Percentiles rank a stretch among this genome's conserved stretches.
These are phyloP conservation scores for Archilochus colubris DNA, from an alignment of 2,113 vertebrate genomes.

Conservation along the genomic window DNA sequence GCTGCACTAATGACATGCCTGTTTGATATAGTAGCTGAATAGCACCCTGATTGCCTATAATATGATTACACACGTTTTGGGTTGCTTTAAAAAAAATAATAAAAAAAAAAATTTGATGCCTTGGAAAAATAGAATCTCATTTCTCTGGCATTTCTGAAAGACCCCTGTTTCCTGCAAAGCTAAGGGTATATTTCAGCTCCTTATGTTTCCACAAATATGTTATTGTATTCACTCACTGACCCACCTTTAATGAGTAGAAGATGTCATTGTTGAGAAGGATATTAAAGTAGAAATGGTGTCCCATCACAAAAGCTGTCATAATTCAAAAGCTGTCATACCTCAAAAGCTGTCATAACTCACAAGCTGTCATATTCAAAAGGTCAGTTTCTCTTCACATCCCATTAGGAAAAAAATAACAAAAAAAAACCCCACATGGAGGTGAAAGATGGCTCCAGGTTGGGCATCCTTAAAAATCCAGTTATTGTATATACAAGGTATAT, in stretches of 20 bases:
- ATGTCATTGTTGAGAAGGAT: background rate
- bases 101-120: background rate
- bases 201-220: background rate
- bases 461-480: background rate
- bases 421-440: no score
- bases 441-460: background rate
- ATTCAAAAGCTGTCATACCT: no score
- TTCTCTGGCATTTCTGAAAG: slow-evolving; percentile 41
- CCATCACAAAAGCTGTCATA: background rate
- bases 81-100: background rate
- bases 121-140: slow-evolving; percentile 53
- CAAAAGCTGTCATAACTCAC: no score
- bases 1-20: slow-evolving; percentile 46
- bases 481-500: background rate
- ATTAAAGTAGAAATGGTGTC: background rate
- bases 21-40: slow-evolving; percentile 55
- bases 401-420: background rate
- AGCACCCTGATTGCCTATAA: slow-evolving; percentile 47
- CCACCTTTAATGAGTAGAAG: slow-evolving; percentile 46
- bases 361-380: background rate
- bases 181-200: slow-evolving; percentile 31
- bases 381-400: background rate
- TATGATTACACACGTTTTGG: slow-evolving; percentile 27
- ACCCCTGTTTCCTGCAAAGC: slow-evolving; percentile 12
- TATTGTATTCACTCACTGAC: slow-evolving; percentile 32